phyloP scores from a whole-genome alignment of 1,140 invertebrate genomes.

The Drosophila willistoni region DNA sequence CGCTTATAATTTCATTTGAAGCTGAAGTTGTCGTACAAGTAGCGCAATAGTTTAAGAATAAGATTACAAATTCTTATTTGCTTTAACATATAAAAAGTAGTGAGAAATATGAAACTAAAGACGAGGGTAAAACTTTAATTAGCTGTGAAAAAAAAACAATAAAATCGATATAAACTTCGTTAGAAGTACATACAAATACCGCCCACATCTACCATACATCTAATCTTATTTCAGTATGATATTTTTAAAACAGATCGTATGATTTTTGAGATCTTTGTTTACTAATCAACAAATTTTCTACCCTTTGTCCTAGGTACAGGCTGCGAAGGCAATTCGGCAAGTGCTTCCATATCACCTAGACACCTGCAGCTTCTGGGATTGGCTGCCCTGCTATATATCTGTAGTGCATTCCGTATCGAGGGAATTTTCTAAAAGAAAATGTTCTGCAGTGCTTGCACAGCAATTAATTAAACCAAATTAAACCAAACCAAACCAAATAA shows the following conservation, averaged over 20 bases:
- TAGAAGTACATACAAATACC: slow-evolving; percentile 37
- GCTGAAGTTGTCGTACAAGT: slow-evolving; percentile 20
- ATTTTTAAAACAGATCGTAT: background rate
- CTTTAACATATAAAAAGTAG: background rate
- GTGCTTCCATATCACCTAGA: slow-evolving; percentile 64
- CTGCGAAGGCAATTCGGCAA: slow-evolving; percentile 57
- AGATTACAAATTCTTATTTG: slow-evolving; percentile 4
- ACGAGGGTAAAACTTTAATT: background rate
- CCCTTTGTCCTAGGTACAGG: slow-evolving; percentile 40
- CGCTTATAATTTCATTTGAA: slow-evolving; percentile 22
- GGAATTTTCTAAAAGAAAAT: slow-evolving; percentile 76
- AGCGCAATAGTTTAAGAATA: slow-evolving; percentile 15
- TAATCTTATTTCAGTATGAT: slow-evolving; percentile 20
- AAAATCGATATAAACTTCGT: background rate
- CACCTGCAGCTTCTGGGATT: slow-evolving; percentile 50
- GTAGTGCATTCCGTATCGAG: slow-evolving; percentile 47
- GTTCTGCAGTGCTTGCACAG: slow-evolving; percentile 35
- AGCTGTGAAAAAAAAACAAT: background rate
- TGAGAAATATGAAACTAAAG: background rate
- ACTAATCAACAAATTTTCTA: slow-evolving; percentile 22
- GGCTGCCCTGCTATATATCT: slow-evolving; percentile 54
- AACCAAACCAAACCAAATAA: slow-evolving; percentile 17
- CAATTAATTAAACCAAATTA: slow-evolving; percentile 27
- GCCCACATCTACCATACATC: slow-evolving; percentile 46
- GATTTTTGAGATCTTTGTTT: background rate